Conservation (phyloP, 2,797 vertebrate species). For the Tragopan temminckii region DNA sequence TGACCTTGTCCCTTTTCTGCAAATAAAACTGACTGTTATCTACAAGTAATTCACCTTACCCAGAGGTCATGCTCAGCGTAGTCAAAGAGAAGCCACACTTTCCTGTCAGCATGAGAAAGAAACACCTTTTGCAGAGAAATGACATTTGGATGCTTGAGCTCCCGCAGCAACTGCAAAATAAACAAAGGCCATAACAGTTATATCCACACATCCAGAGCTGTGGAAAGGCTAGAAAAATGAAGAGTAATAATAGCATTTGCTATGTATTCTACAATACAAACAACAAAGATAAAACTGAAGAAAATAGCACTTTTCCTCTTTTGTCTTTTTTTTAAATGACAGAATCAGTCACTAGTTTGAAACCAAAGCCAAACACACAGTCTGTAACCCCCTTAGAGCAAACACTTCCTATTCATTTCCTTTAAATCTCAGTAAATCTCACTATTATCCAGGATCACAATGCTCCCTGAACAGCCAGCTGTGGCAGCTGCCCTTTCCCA, state of each 20-base stretch:
- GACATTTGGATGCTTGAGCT: conserved; percentile 98
- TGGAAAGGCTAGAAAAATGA: neutral
- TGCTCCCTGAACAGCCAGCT: neutral
- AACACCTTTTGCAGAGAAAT: conserved; percentile 99
- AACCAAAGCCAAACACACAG: conserved; percentile 12
- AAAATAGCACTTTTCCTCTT: neutral
- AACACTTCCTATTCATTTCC: neutral
- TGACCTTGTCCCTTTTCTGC: neutral
- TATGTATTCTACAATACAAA: neutral
- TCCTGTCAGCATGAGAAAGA: conserved; percentile 98
- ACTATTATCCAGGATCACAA: conserved; percentile 9
- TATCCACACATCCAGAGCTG: neutral
- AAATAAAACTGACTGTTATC: neutral
- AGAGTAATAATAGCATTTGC: neutral
- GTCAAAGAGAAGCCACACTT: conserved; percentile 99
- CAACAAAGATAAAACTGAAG: neutral
- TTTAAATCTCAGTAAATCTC: neutral
- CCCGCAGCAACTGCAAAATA: conserved; percentile 94
- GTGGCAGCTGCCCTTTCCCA: neutral
- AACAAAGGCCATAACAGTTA: conserved; percentile 50
- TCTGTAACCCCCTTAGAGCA: neutral
- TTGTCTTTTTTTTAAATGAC: neutral
- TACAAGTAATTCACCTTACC: conserved; percentile 85
- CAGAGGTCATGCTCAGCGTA: conserved; percentile 99
- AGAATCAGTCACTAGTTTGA: conserved; percentile 2